Evolutionary conservation across 2,888 invertebrate species (phyloP), one percentile per base, ranked within the genome.

Genomic region (Anodontia alba): DNA sequence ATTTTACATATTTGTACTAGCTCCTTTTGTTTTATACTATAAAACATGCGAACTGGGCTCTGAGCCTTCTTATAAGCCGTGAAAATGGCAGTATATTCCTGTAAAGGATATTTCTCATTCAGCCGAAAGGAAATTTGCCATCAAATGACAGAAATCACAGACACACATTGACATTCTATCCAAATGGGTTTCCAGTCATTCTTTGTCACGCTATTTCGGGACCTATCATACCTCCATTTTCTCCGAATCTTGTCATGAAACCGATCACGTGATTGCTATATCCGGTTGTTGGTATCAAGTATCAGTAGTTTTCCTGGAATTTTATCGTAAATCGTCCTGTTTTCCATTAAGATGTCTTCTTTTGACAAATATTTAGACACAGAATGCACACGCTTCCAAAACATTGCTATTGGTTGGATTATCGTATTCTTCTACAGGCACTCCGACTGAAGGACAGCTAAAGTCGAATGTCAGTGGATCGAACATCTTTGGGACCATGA

Each of bases 271-370:
- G 84, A 80, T 76, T 73, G 51, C 73, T 81, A 84, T 84, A 81
- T 84, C 84, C 85, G 85, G 85, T 78, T 42, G 85, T 78, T 78
- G 82, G 82, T 85, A 67, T 85, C 85, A 73, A 73, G 82, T 85
- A 77, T 85, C 85, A 80, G 82, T 80, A 78, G 80, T 82, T 85
- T 85, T 78, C 81, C 75, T 73, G 80, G 66, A 82, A 57, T 76
- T 76, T 80, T 74, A 78, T 76, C 82, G 73, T 85, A 85, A 85
- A 85, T 85, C 82, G 80, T 82, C 69, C 68, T 80, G 67, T 78
- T 78, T 68, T 78, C 82, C 85, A 85, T 85, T 85, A 82, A 80
- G 54, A 77, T 82, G 81, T 82, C 85, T 51, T 36, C 15, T 38
- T 67, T 69, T 43, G 77, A 79, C 84, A 84, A 84, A 84, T 84